Conservation (phyloP, 1,140 invertebrate species). For the Drosophila chauvacae region DNA sequence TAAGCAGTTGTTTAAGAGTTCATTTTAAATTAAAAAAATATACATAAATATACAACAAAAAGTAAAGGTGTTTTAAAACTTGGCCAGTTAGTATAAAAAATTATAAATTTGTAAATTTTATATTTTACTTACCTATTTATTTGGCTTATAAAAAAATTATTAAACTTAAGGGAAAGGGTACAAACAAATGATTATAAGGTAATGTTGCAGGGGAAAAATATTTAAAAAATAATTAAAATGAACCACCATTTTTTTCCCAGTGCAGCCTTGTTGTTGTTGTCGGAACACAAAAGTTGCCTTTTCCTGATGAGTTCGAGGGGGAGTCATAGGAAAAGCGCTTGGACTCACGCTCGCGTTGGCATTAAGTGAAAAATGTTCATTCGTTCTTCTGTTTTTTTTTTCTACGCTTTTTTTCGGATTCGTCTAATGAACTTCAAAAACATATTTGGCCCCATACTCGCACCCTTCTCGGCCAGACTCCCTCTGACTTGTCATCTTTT, state of each 20-base stretch:
- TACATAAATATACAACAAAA: too few relatives aligned
- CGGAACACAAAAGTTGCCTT: conserved; percentile 72
- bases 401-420: conserved; percentile 54
- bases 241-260: background rate
- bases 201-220: too few relatives aligned
- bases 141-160: too few relatives aligned
- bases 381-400: conserved; percentile 20
- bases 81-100: too few relatives aligned
- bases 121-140: too few relatives aligned
- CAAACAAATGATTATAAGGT: too few relatives aligned
- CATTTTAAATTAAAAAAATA: too few relatives aligned
- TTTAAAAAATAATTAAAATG: too few relatives aligned
- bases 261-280: conserved; percentile 47
- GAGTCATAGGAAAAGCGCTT: conserved; percentile 57
- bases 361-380: conserved; percentile 79
- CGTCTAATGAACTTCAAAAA: conserved; percentile 84
- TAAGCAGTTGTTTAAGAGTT: too few relatives aligned
- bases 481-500: conserved; percentile 75
- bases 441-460: conserved; percentile 69
- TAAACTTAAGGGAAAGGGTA: too few relatives aligned
- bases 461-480: conserved; percentile 19
- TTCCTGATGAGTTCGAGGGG: conserved; percentile 49
- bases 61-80: too few relatives aligned
- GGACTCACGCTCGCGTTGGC: conserved; percentile 63
- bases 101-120: too few relatives aligned